A percentile compares a stretch with the other conserved stretches of the same genome.
phyloP scores from a whole-genome alignment of 2,797 vertebrate genomes.

The Pseudotriccus pelzelni region DNA sequence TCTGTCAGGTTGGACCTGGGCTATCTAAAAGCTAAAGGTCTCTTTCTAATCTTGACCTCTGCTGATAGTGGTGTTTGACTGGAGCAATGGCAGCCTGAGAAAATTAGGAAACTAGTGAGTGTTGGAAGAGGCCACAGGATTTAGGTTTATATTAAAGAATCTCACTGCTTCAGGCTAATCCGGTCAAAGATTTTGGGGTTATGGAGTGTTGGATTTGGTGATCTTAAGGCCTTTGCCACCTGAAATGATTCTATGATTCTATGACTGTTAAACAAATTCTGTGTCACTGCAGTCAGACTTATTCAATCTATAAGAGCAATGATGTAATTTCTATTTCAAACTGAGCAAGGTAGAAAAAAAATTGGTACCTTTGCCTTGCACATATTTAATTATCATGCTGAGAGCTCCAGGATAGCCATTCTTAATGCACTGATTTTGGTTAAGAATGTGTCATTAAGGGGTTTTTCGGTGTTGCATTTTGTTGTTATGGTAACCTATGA shows the following conservation, averaged over 20 bases:
- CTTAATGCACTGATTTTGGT: not conserved
- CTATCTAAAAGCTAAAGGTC: not conserved
- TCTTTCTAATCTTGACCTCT: not conserved
- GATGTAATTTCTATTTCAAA: not conserved
- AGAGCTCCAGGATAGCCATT: not conserved
- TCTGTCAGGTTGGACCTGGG: not conserved
- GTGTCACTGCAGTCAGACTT: not conserved
- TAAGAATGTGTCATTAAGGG: not conserved
- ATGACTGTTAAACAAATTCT: not conserved
- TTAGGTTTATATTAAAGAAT: not conserved
- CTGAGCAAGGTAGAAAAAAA: not conserved
- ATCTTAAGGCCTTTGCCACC: not conserved
- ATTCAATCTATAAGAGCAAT: not conserved
- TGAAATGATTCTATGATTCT: not conserved
- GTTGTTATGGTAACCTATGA: constrained; percentile 46
- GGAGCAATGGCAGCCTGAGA: not conserved
- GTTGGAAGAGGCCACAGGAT: not conserved
- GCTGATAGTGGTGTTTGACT: not conserved
- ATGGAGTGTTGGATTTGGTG: not conserved
- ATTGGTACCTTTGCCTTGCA: not conserved
- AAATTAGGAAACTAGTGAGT: not conserved
- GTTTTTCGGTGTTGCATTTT: constrained; percentile 4
- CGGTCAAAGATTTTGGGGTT: not conserved
- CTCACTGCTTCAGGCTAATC: not conserved
- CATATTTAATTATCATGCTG: not conserved